These are phyloP conservation scores for Pteronotus mesoamericanus DNA, from an alignment of 2,797 vertebrate genomes.

Conservation along the genomic window DNA sequence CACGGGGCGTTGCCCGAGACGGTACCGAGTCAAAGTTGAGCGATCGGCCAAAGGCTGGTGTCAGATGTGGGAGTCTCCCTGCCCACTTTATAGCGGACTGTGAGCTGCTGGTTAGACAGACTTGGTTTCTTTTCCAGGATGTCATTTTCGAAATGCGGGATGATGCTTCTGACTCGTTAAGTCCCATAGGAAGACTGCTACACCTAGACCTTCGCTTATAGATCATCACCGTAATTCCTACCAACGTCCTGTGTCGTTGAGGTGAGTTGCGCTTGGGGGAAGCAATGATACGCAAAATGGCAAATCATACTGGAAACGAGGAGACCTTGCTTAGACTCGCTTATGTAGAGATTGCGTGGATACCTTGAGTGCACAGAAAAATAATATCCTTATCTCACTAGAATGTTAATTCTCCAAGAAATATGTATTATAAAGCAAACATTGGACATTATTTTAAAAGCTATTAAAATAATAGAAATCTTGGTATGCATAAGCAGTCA, in stretches of 20 bases:
- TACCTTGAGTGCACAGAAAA: not conserved
- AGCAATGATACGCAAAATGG: constrained; percentile 10
- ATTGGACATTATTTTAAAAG: not conserved
- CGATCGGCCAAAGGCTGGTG: not conserved
- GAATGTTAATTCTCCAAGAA: not conserved
- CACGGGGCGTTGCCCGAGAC: not conserved
- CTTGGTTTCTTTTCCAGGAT: constrained; percentile 38
- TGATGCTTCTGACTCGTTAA: not conserved
- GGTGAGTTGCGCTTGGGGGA: constrained; percentile 55
- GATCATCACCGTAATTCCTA: constrained; percentile 2
- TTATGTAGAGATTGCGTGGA: not conserved
- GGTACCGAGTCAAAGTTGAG: not conserved
- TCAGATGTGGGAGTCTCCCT: not conserved
- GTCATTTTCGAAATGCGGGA: not conserved
- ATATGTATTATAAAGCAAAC: not conserved
- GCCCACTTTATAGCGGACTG: not conserved
- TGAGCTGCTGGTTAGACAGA: not conserved
- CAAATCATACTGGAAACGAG: not conserved
- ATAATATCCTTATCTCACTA: not conserved
- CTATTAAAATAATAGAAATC: not conserved
- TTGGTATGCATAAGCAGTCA: not conserved
- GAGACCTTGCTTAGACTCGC: not conserved
- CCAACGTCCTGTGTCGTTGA: constrained; percentile 28
- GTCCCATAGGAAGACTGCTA: not conserved
- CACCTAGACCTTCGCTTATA: not conserved